Base-by-base conservation (phyloP, 2,797 vertebrate genomes). In the Melopsittacus undulatus region DNA sequence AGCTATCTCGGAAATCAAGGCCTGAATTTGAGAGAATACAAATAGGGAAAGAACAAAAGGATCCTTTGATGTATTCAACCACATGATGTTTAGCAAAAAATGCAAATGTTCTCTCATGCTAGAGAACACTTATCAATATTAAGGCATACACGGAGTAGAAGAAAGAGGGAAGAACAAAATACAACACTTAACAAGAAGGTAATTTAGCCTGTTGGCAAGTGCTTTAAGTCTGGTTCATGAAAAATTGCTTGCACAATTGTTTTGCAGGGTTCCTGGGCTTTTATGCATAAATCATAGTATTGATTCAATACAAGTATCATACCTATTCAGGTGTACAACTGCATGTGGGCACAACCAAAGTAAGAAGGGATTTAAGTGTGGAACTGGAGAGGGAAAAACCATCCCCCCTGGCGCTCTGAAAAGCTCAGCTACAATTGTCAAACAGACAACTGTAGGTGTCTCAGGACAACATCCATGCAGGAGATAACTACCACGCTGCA, bases 91-190 rank as follows among this genome's bases (percentile, higher is more conserved):
- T 34, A 91, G 95, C 95, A 88, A 92, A 59, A 95, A 95, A 98
- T 97, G 96, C 95, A 97, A 97, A 98, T 97, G 73, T 48, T 96
- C 94, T 84, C 87, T 87, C 87, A 40, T 56, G 91, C 93, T 54
- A 34, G 83, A 87, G 94, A 97, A 90, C 89, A 94, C 95, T 97
- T 97, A 97, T 97, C 97, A 97, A 97, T 98, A 97, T 97, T 97
- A 96, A 97, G 96, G 95, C 96, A 70, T 91, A 96, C 95, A 96
- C 4, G 11, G 89, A 86, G 96, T 87, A 97, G 97, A 96, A 98
- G 96, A 97, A 98, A 97, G 93, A 87, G 77, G 88, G 83, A 95
- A 96, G 94, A 97, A 95, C 96, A 97, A 96, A 92, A 95, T 91
- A 91, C 96, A 96, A 94, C 96, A 86, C 93, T 97, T 95, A 97